Percentiles rank a stretch among this genome's conserved stretches.
Evolutionary conservation across 1,140 invertebrate genomes (phyloP).

Genomic region (Cotesia typhae): DNA sequence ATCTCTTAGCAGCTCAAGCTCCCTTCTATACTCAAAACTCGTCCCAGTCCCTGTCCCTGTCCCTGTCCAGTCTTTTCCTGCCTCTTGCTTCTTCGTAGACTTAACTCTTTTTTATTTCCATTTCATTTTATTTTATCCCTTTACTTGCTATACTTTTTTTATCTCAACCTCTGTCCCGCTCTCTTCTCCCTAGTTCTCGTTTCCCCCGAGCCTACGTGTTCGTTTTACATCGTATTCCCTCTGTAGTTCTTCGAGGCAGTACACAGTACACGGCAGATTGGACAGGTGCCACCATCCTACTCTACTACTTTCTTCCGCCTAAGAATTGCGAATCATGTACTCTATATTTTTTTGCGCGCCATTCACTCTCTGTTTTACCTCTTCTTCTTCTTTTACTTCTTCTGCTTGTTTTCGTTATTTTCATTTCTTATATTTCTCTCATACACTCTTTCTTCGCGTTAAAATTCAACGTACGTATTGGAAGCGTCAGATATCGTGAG

Average conservation of each 20-base stretch:
- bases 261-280: constrained; percentile 34
- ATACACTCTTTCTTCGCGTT: not conserved
- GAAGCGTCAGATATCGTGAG: constrained; percentile 30
- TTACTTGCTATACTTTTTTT: not conserved
- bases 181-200: not conserved
- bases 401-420: not conserved
- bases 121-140: constrained; percentile 3
- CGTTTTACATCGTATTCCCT: constrained; percentile 32
- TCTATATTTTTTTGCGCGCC: constrained; percentile 25
- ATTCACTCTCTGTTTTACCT: not conserved
- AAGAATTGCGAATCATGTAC: constrained; percentile 29
- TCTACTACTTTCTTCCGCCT: constrained; percentile 31
- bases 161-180: not conserved
- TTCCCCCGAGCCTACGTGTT: constrained; percentile 29
- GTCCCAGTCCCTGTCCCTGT: constrained; percentile 6
- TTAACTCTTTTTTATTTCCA: constrained; percentile 15
- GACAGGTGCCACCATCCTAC: constrained; percentile 36
- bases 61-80: constrained; percentile 16
- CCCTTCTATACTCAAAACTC: not conserved
- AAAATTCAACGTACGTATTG: constrained; percentile 24
- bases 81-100: not conserved
- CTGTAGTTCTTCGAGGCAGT: constrained; percentile 24
- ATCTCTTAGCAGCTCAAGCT: not conserved
- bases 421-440: not conserved
- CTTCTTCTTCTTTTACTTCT: not conserved